Conservation (phyloP, 1,140 invertebrate genomes). For the Acyrthosiphon pisum region DNA sequence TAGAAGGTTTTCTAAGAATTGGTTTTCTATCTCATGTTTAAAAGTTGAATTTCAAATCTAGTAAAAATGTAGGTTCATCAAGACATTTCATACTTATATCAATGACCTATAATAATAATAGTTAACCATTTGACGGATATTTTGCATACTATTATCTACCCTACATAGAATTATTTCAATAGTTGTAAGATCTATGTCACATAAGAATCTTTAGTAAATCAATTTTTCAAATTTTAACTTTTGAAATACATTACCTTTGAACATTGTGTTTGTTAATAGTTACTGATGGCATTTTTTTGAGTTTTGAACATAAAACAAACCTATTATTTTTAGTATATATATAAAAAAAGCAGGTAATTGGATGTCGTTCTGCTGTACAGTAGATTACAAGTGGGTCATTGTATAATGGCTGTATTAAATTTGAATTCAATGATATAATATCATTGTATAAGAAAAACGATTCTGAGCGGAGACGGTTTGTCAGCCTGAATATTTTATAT, state of each 20-base stretch:
- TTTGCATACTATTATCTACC: neutral
- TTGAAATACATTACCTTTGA: neutral
- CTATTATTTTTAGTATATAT: constrained; percentile 16
- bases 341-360: no score
- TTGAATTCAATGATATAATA: no score
- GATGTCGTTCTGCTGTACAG: no score
- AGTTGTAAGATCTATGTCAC: neutral
- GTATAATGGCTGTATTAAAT: no score
- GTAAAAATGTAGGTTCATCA: neutral
- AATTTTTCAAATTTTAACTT: neutral
- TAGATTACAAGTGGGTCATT: no score
- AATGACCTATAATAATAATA: neutral
- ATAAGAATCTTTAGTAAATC: neutral
- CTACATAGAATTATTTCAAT: no score
- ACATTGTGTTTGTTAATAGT: neutral
- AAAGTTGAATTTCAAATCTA: neutral
- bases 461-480: no score
- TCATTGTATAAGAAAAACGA: no score
- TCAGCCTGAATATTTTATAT: no score
- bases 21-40: no score
- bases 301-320: neutral
- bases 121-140: neutral
- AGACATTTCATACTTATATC: neutral
- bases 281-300: neutral
- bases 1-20: neutral